A percentile compares a stretch with the other conserved stretches of the same genome.
Evolutionary conservation across 2,797 vertebrate species (phyloP).

Genomic region (Scolopax rusticola): DNA sequence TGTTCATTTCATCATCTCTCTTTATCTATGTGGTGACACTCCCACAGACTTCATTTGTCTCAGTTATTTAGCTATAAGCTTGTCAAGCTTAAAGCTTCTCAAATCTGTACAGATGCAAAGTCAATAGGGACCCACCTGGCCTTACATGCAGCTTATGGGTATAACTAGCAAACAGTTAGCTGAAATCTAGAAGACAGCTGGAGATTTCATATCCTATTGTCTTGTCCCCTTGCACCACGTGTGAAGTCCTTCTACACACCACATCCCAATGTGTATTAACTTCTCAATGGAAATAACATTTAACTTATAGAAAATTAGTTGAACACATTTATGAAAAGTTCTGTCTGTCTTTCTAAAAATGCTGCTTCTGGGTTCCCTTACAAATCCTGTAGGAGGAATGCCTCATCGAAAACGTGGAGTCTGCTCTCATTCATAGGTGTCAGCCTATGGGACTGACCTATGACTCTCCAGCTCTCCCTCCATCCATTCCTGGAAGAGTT

Average conservation of each 20-base stretch:
- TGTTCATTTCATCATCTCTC: not conserved
- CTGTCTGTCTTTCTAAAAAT: not conserved
- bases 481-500: not conserved
- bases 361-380: not conserved
- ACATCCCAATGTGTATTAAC: not conserved
- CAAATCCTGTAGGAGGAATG: not conserved
- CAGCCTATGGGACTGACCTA: not conserved
- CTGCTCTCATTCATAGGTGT: not conserved
- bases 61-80: not conserved
- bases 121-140: not conserved
- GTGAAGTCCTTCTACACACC: not conserved
- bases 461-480: not conserved
- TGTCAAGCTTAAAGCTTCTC: not conserved
- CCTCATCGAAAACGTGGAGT: not conserved
- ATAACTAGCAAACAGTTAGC: not conserved
- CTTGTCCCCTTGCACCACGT: not conserved
- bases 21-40: not conserved
- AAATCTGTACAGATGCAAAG: not conserved
- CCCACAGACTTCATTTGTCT: not conserved
- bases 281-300: not conserved
- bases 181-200: not conserved
- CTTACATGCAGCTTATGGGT: not conserved
- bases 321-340: not conserved
- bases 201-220: not conserved
- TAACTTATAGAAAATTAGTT: not conserved